Conservation (phyloP, 35 echinoderm and acorn worm species). For the Apostichopus californicus region DNA sequence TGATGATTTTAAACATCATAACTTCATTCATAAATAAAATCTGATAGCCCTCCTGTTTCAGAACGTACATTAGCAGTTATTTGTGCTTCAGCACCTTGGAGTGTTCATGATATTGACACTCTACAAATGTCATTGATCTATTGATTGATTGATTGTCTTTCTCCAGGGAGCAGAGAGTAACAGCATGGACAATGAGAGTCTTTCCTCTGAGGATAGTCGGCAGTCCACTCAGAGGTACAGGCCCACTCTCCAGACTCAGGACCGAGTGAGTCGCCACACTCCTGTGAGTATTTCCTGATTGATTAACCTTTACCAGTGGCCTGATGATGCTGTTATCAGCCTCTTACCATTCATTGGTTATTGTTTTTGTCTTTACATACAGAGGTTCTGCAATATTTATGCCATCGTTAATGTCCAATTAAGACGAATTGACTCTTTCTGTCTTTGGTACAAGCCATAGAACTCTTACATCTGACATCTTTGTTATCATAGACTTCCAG, state of each 20-base stretch:
- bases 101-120: no score
- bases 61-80: no score
- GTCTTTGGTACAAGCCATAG: neutral
- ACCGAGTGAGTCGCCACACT: neutral
- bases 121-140: no score
- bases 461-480: neutral
- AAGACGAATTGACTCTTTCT: no score
- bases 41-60: no score
- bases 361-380: no score
- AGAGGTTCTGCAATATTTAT: no score
- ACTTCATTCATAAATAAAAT: no score
- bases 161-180: neutral
- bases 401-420: no score
- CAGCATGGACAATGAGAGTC: constrained; percentile 2
- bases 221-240: neutral
- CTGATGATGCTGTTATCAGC: neutral
- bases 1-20: no score
- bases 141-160: neutral
- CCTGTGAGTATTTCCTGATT: neutral
- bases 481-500: constrained; percentile 2
- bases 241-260: neutral
- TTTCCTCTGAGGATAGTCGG: neutral
- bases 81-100: no score
- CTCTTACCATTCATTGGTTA: neutral
- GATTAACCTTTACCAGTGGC: neutral